phyloP scores from a whole-genome alignment of 2,797 vertebrate genomes.

The Prionace glauca region DNA sequence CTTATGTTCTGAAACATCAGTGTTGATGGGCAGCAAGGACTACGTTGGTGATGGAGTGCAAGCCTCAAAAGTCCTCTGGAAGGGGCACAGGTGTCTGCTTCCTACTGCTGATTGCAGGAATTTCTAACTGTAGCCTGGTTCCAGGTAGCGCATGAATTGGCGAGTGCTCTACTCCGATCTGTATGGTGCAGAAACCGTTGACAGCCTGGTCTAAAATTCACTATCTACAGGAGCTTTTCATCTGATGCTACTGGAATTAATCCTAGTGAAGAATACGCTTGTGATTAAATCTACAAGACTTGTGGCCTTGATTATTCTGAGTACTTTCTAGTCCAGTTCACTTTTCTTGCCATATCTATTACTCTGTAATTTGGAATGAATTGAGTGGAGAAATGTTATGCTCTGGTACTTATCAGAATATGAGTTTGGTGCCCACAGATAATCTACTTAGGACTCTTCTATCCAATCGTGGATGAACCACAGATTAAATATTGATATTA shows the following conservation, averaged over 20 bases:
- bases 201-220: background rate
- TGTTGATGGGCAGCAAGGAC: background rate
- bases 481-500: background rate
- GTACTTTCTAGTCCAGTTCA: background rate
- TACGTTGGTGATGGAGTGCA: background rate
- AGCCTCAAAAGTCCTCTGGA: background rate
- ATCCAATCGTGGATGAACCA: background rate
- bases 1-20: background rate
- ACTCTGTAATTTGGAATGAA: background rate
- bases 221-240: background rate
- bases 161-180: background rate
- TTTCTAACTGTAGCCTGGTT: background rate
- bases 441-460: background rate
- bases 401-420: background rate
- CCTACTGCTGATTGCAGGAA: background rate
- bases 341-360: background rate
- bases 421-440: background rate
- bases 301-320: background rate
- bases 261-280: background rate
- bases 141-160: background rate
- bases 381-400: background rate
- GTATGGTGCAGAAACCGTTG: background rate
- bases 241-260: background rate
- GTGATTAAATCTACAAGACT: background rate
- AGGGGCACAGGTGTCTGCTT: background rate